Evolutionary conservation across 2,888 invertebrate genomes (phyloP).

Genomic region (Rhaphigaster nebulosa): DNA sequence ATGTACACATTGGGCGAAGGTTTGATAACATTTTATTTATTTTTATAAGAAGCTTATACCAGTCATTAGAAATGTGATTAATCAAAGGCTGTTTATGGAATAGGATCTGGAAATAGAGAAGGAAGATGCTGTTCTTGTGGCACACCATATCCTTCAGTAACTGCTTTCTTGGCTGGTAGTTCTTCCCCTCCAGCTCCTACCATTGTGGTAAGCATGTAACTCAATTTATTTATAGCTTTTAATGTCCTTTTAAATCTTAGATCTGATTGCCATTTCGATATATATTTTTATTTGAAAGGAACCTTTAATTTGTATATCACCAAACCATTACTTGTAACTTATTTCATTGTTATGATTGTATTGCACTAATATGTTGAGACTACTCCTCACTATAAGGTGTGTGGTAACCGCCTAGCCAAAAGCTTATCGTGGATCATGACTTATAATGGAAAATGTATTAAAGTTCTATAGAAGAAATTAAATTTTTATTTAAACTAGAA

Average conservation of each 20-base stretch:
- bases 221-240: background rate
- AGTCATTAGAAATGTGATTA: conserved; percentile 25
- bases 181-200: conserved; percentile 69
- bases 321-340: no score
- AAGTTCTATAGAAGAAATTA: no score
- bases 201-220: conserved; percentile 67
- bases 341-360: no score
- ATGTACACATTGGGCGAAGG: background rate
- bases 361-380: no score
- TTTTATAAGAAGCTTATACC: background rate
- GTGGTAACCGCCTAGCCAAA: no score
- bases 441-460: no score
- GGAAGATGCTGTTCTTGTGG: conserved; percentile 82
- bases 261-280: no score
- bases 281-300: no score
- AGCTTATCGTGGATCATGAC: no score
- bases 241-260: background rate
- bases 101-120: conserved; percentile 67
- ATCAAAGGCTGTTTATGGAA: conserved; percentile 59
- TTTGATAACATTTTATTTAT: background rate
- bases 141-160: conserved; percentile 67
- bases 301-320: no score
- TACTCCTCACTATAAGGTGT: no score
- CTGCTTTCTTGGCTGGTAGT: conserved; percentile 64
- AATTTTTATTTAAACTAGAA: no score